Evolutionary conservation across 2,888 invertebrate species (phyloP), one percentile per base, ranked within the genome.

Genomic region (Scaptomyza parva): DNA sequence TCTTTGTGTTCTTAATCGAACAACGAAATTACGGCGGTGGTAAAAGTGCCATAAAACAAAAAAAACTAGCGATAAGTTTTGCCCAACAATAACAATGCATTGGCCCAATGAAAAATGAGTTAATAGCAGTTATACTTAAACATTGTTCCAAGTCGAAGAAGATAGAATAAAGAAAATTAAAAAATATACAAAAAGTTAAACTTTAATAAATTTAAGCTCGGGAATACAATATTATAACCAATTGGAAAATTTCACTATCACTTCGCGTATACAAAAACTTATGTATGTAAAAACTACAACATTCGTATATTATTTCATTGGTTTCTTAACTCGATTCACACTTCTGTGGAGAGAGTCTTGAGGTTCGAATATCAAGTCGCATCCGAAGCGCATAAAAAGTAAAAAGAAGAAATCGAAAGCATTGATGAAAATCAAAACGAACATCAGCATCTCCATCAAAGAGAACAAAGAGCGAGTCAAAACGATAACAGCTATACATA

Each of bases 371-470:
- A 22, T 55, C 11, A 20, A 53, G 52, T 58, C 30, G 69, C 18
- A 14, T 37, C 40, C 37, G 53, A 66, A 48, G 52, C 20, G 14
- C 26, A 44, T 30, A 33, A 60, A 57, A 58, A 65, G 47, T 62
- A 70, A 73, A 64, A 68, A 59, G 63, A 54, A 65, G 72, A 83
- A 82, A 83, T 70, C 52, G 73, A 82, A 82, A 84, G 64, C 70
- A 58, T 37, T 22, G 20, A 53, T 51, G 28, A 50, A 68, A 63
- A 52, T 37, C 44, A 72, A 53, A 53, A 58, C 44, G 17, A 47
- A 47, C 22, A 39, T 24, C 18, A 44, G 40, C 47, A 17, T 11
- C 18, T 30, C 26, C 33, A 20, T 9, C n/a, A 40, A 22, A 26
- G 28, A 48, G 47, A 65, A 68, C 30, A 69, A 54, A 45, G n/a